Percentiles rank a stretch among this genome's conserved stretches.
Conservation (phyloP, 2,797 vertebrate genomes). For the Sparidentex hasta region DNA sequence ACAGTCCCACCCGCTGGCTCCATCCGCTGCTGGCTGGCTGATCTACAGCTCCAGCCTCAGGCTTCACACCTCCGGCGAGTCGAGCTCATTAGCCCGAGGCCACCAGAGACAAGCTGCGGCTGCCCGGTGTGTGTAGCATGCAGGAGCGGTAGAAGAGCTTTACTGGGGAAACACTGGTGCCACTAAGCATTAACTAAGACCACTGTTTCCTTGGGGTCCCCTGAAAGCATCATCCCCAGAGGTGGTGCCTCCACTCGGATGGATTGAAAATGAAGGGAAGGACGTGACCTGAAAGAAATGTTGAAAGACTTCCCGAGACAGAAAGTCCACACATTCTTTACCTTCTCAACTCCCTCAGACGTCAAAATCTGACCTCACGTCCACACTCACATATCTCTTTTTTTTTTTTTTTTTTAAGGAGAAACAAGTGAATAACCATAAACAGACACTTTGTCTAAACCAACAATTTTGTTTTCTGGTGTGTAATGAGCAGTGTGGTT, state of each 20-base stretch:
- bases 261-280: conserved; percentile 36
- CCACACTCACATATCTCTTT: neutral
- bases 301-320: too few species aligned
- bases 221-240: conserved; percentile 33
- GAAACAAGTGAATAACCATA: conserved; percentile 28
- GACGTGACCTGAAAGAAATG: conserved; percentile 43
- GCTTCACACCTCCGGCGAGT: conserved; percentile 28
- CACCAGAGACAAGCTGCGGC: conserved; percentile 10
- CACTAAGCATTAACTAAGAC: conserved; percentile 48
- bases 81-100: conserved; percentile 17
- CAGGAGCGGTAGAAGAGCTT: conserved; percentile 2
- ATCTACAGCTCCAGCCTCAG: conserved; percentile 26
- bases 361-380: neutral
- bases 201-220: conserved; percentile 23
- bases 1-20: conserved; percentile 13
- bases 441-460: conserved; percentile 18
- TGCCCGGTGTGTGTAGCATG: neutral
- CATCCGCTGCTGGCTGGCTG: conserved; percentile 23
- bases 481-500: conserved; percentile 6
- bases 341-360: neutral
- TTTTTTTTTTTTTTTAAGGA: conserved; percentile 23
- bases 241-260: neutral
- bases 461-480: conserved; percentile 16
- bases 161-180: conserved; percentile 27
- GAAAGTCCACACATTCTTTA: neutral